Percentiles rank a stretch among this genome's conserved stretches.
Conservation (phyloP, 2,797 vertebrate genomes). For the Caiman crocodilus region DNA sequence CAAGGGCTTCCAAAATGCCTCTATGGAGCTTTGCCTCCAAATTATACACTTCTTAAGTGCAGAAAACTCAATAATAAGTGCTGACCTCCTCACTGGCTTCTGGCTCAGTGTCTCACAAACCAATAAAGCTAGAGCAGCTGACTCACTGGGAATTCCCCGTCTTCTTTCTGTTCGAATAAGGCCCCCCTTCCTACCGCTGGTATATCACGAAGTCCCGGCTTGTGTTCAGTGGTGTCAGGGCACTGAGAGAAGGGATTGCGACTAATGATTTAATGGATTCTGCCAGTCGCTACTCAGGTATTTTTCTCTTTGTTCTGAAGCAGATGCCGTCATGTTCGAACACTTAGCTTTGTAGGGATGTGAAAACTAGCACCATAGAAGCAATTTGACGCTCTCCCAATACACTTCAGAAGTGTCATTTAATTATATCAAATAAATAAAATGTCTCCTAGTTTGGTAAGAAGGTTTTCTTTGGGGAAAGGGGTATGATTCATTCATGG, state of each 20-base stretch:
- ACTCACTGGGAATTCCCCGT: not conserved
- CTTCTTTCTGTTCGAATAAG: not conserved
- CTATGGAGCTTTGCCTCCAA: not conserved
- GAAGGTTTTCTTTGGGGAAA: not conserved
- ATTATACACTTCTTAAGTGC: not conserved
- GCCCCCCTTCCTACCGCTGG: rapidly evolving
- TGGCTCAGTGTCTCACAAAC: not conserved
- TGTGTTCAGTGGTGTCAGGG: not conserved
- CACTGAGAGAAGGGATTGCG: not conserved
- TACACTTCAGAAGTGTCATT: not conserved
- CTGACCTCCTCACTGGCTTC: rapidly evolving
- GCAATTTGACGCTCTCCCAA: not conserved
- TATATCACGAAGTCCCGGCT: not conserved
- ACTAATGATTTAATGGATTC: too few species aligned
- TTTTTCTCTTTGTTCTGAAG: not conserved
- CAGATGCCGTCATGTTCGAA: not conserved
- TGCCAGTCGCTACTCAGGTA: not conserved
- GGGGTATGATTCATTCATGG: not conserved
- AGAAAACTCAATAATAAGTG: too few species aligned
- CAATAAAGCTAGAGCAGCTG: rapidly evolving
- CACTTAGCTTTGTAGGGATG: not conserved
- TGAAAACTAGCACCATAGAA: not conserved
- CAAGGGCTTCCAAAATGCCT: not conserved
- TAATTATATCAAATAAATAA: rapidly evolving
- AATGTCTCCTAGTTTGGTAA: not conserved